phyloP scores from a whole-genome alignment of 2,888 invertebrate genomes.

The Brenthis ino region DNA sequence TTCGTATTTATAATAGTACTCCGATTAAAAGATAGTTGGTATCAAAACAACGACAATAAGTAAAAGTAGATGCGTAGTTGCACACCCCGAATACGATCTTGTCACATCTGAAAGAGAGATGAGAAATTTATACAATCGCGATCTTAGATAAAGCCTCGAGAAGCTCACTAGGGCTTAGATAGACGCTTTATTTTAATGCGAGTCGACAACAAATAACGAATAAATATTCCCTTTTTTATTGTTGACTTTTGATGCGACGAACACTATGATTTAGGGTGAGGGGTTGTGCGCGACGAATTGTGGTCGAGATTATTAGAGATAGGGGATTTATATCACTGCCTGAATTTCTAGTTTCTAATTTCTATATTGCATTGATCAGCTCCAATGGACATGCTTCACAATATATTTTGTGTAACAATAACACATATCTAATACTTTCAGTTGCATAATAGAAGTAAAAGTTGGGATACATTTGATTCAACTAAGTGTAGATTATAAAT shows the following conservation, averaged over 20 bases:
- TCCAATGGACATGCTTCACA: slow-evolving; percentile 10
- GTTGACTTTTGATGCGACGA: slow-evolving; percentile 70
- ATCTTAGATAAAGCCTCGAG: slow-evolving; percentile 75
- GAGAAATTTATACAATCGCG: slow-evolving; percentile 78
- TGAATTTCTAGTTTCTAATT: slow-evolving; percentile 65
- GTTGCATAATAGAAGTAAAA: slow-evolving; percentile 16
- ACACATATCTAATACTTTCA: not conserved
- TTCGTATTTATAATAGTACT: not conserved
- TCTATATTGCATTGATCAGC: slow-evolving; percentile 56
- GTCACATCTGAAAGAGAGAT: slow-evolving; percentile 52
- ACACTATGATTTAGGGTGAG: slow-evolving; percentile 77
- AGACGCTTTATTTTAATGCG: slow-evolving; percentile 79
- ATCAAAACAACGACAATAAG: slow-evolving; percentile 44
- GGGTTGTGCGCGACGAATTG: slow-evolving; percentile 72
- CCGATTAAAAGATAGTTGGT: not conserved
- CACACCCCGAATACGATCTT: slow-evolving; percentile 48
- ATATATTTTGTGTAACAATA: slow-evolving; percentile 8
- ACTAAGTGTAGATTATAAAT: slow-evolving; percentile 38
- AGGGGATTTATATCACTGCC: slow-evolving; percentile 71
- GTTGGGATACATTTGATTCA: slow-evolving; percentile 31
- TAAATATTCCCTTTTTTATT: slow-evolving; percentile 78
- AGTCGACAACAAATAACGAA: slow-evolving; percentile 81
- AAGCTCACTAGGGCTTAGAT: slow-evolving; percentile 77
- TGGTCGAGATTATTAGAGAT: slow-evolving; percentile 72
- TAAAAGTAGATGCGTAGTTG: slow-evolving; percentile 68